Evolutionary conservation across 2,797 vertebrate genomes (phyloP).

Genomic region (Siniperca scherzeri): DNA sequence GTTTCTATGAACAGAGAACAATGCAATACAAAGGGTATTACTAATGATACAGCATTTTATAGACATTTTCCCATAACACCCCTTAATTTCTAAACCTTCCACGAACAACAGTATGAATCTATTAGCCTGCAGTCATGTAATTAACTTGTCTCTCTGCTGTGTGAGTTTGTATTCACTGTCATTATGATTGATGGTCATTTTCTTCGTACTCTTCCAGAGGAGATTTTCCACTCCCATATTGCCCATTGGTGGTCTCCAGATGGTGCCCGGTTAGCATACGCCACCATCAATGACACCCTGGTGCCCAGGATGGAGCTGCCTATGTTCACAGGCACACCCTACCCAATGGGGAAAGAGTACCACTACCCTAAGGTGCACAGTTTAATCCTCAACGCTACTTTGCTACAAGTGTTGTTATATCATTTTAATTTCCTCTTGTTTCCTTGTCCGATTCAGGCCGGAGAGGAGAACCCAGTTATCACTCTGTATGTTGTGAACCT

Average conservation of each 20-base stretch:
- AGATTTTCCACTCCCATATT: slow-evolving; percentile 94
- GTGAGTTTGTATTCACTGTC: background rate
- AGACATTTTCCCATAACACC: background rate
- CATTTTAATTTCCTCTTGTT: background rate
- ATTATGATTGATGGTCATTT: slow-evolving; percentile 17
- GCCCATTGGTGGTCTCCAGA: slow-evolving; percentile 99
- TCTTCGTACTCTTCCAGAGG: slow-evolving; percentile 85
- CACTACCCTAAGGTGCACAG: slow-evolving; percentile 95
- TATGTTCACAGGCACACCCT: slow-evolving; percentile 90
- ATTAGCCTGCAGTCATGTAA: slow-evolving; percentile 30
- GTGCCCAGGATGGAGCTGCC: slow-evolving; percentile 97
- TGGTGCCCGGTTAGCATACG: slow-evolving; percentile 93
- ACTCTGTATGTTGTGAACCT: slow-evolving; percentile 95
- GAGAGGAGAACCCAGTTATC: slow-evolving; percentile 95
- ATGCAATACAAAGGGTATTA: background rate
- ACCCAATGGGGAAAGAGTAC: slow-evolving; percentile 92
- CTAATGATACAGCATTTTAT: slow-evolving; percentile 5
- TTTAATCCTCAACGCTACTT: accelerated
- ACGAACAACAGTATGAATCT: slow-evolving; percentile 7
- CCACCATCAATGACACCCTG: slow-evolving; percentile 94
- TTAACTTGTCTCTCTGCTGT: slow-evolving; percentile 21
- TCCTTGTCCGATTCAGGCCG: slow-evolving; percentile 85
- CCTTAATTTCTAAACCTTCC: slow-evolving; percentile 1
- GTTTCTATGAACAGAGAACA: background rate
- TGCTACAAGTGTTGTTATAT: no score